These are phyloP conservation scores for Linepithema humile DNA, from an alignment of 1,140 invertebrate genomes.

Conservation along the genomic window DNA sequence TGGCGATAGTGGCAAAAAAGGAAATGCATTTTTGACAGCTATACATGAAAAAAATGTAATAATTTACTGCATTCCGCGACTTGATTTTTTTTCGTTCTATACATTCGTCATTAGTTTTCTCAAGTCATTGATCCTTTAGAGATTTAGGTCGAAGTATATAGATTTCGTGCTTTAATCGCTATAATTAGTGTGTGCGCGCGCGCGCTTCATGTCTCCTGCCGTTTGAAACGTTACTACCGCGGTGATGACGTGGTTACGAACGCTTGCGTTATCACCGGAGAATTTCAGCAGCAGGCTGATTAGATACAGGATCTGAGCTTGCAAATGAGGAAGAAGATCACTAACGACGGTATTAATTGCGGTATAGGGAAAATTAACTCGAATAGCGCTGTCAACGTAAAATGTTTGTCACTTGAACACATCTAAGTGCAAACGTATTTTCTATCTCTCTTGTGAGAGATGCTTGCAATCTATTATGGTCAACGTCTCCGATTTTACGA, in stretches of 20 bases:
- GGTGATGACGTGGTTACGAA: slow-evolving; percentile 51
- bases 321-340: slow-evolving; percentile 63
- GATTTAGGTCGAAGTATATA: slow-evolving; percentile 19
- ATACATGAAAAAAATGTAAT: no score
- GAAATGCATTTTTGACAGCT: no score
- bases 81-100: background rate
- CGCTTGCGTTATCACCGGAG: slow-evolving; percentile 13
- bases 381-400: slow-evolving; percentile 24
- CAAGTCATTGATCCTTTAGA: background rate
- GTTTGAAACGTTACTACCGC: background rate
- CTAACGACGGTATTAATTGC: slow-evolving; percentile 61
- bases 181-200: no score
- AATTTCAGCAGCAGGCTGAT: slow-evolving; percentile 57
- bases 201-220: background rate
- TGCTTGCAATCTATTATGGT: slow-evolving; percentile 48
- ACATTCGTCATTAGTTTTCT: background rate
- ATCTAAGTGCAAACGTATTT: slow-evolving; percentile 25
- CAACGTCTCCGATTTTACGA: slow-evolving; percentile 46
- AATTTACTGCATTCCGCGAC: no score
- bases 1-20: no score
- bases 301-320: slow-evolving; percentile 53
- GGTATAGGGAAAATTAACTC: slow-evolving; percentile 31
- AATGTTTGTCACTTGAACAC: slow-evolving; percentile 60
- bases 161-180: slow-evolving; percentile 34
- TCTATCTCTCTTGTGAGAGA: background rate